Conservation (phyloP, 2,113 vertebrate genomes). For the Burhinus bistriatus region DNA sequence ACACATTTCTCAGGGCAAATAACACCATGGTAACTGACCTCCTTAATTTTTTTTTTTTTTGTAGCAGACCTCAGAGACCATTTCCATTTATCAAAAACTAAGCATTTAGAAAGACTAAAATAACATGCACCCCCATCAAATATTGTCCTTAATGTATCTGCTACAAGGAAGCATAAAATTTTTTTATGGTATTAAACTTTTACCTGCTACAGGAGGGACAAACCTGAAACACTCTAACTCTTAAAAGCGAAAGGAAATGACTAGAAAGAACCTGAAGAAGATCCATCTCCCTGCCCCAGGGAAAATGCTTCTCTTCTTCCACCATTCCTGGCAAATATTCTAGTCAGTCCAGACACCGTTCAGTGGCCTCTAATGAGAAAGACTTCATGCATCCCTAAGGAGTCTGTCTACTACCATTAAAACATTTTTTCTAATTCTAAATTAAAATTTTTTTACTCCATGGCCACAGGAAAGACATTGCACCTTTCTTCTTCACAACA, state of each 20-base stretch:
- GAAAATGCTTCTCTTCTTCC: background rate
- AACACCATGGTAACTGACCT: background rate
- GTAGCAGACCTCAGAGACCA: background rate
- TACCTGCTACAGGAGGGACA: background rate
- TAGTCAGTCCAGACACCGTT: background rate
- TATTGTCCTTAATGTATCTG: background rate
- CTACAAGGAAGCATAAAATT: background rate
- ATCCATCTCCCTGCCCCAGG: background rate
- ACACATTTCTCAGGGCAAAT: background rate
- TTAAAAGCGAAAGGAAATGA: background rate
- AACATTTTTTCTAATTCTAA: background rate
- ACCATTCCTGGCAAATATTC: background rate
- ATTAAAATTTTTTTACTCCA: background rate
- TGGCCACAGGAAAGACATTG: fast-evolving
- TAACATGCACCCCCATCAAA: background rate
- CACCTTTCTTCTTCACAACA: background rate
- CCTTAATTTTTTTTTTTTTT: background rate
- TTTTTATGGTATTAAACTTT: background rate
- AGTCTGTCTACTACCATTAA: background rate
- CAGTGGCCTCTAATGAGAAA: background rate
- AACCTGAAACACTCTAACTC: background rate
- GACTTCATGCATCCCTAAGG: background rate
- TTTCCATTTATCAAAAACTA: background rate
- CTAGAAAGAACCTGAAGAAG: background rate
- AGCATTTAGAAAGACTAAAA: background rate